These are phyloP conservation scores for Folsomia candida DNA, from an alignment of 2,888 invertebrate species.

Conservation along the genomic window DNA sequence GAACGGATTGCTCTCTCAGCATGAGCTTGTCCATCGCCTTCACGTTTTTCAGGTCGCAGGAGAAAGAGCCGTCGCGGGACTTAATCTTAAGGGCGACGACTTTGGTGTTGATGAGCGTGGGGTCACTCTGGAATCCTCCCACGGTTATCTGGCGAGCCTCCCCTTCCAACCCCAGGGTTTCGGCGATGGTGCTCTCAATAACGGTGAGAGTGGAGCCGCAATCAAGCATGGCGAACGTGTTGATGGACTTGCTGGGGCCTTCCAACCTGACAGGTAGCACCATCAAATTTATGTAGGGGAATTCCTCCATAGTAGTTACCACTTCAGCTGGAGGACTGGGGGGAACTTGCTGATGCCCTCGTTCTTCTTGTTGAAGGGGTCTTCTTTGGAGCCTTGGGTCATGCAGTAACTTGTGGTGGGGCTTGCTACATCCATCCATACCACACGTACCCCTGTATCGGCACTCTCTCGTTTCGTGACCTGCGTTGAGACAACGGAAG, in stretches of 20 bases:
- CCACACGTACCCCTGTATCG: background rate
- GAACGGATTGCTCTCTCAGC: constrained; percentile 13
- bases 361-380: background rate
- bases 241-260: constrained; percentile 1
- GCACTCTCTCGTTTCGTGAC: background rate
- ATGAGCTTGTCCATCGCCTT: too few relatives aligned
- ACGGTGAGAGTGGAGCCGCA: constrained; percentile 14
- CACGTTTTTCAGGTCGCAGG: too few relatives aligned
- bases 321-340: too few relatives aligned
- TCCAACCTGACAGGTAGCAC: constrained; percentile 11
- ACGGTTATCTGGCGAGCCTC: background rate
- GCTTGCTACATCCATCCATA: background rate
- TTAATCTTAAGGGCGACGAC: too few relatives aligned
- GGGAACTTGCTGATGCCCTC: too few relatives aligned
- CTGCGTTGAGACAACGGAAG: background rate
- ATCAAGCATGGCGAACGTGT: constrained; percentile 23
- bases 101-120: too few relatives aligned
- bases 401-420: constrained; percentile 15
- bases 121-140: background rate
- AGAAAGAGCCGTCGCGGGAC: too few relatives aligned
- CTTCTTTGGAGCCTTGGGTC: background rate
- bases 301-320: too few relatives aligned
- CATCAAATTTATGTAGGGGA: too few relatives aligned
- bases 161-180: constrained; percentile 8
- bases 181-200: constrained; percentile 12